Conservation (phyloP, 2,888 invertebrate species). For the Himalopsyche tibetana region DNA sequence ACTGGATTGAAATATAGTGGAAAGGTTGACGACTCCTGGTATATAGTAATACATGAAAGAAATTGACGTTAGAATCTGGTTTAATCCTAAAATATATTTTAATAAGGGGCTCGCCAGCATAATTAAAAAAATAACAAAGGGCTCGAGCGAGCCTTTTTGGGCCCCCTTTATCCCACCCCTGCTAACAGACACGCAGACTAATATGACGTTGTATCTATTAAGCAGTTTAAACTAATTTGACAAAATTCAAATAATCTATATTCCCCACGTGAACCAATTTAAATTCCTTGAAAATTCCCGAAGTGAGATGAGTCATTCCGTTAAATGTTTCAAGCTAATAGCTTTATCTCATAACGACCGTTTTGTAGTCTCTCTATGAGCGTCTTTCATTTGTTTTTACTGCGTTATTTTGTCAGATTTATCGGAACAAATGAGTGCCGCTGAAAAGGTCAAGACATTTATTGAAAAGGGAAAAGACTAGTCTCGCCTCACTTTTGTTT, state of each 20-base stretch:
- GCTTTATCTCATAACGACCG: conserved; percentile 2
- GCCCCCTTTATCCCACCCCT: no score
- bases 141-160: no score
- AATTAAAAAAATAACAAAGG: no score
- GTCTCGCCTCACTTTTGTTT: background rate
- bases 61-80: no score
- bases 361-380: conserved; percentile 19
- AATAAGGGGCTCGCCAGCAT: no score
- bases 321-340: background rate
- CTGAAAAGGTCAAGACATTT: conserved; percentile 14
- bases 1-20: no score
- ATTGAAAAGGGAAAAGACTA: conserved; percentile 11
- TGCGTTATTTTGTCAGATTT: background rate
- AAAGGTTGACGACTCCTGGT: no score
- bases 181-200: no score
- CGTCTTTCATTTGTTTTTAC: conserved; percentile 20
- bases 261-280: conserved; percentile 18
- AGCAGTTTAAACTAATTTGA: background rate
- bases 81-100: no score
- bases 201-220: no score
- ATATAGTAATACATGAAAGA: no score
- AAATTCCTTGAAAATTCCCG: conserved; percentile 2
- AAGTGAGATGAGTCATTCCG: background rate
- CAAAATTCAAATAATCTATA: background rate
- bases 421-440: conserved; percentile 19